Percentiles rank a stretch among this genome's conserved stretches.
These are phyloP conservation scores for Lagria hirta DNA, from an alignment of 2,888 invertebrate genomes.

Conservation along the genomic window DNA sequence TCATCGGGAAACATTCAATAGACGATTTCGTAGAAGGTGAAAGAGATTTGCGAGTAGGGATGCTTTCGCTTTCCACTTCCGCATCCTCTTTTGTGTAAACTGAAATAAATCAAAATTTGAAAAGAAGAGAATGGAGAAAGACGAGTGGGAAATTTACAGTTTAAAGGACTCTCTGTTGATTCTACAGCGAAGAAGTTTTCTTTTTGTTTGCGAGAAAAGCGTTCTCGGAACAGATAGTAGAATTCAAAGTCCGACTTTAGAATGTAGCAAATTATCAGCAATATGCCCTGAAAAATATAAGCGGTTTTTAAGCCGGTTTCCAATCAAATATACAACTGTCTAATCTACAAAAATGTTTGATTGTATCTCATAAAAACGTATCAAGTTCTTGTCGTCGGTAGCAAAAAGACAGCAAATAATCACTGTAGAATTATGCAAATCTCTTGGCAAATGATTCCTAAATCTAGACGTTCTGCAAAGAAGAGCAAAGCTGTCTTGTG, in stretches of 20 bases:
- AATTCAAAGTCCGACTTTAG: constrained; percentile 60
- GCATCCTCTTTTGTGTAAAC: constrained; percentile 66
- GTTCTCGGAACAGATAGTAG: constrained; percentile 53
- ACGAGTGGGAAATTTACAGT: constrained; percentile 56
- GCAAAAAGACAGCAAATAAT: too few relatives aligned
- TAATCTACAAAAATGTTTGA: too few relatives aligned
- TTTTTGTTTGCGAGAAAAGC: constrained; percentile 51
- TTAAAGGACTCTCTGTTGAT: constrained; percentile 61
- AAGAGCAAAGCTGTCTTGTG: too few relatives aligned
- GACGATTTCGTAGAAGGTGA: constrained; percentile 33
- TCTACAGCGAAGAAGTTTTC: constrained; percentile 57
- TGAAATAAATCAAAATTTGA: constrained; percentile 39
- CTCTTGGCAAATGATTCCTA: too few relatives aligned
- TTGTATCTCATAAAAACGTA: too few relatives aligned
- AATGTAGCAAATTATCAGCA: constrained; percentile 63
- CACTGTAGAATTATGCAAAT: too few relatives aligned
- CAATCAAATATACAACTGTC: too few relatives aligned
- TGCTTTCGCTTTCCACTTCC: constrained; percentile 66
- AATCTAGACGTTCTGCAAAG: too few relatives aligned
- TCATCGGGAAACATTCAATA: constrained; percentile 28
- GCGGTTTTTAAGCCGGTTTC: too few relatives aligned
- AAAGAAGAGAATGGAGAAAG: not conserved
- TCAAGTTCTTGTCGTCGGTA: too few relatives aligned
- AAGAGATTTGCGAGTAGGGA: constrained; percentile 44
- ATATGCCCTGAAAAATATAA: constrained; percentile 60